Evolutionary conservation across 2,113 vertebrate species (phyloP).

Genomic region (Larimichthys polyactis): DNA sequence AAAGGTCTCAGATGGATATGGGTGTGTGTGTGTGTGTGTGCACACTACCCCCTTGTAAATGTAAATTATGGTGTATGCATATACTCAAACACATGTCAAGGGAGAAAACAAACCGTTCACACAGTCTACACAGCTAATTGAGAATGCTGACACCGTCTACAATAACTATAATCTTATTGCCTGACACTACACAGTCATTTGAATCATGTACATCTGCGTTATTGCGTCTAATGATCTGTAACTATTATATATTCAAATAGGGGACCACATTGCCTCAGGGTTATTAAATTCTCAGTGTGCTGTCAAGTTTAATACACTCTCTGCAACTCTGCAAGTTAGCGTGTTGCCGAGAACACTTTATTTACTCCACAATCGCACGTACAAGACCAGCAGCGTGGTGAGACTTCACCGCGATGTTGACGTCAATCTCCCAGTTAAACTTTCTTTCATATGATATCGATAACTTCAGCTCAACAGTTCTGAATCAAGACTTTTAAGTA

Average conservation of each 20-base stretch:
- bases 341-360: too few relatives aligned
- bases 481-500: neutral
- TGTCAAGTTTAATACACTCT: neutral
- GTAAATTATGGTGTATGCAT: neutral
- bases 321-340: too few relatives aligned
- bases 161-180: neutral
- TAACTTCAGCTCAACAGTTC: neutral
- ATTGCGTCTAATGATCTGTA: neutral
- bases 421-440: neutral
- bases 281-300: neutral
- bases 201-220: neutral
- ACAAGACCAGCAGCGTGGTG: too few relatives aligned
- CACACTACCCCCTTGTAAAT: neutral
- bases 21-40: neutral
- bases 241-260: neutral
- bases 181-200: neutral
- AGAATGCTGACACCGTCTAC: too few relatives aligned
- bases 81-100: neutral
- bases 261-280: neutral
- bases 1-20: constrained; percentile 8
- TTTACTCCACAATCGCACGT: too few relatives aligned
- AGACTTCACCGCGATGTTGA: neutral
- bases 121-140: too few relatives aligned
- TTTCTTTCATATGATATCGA: neutral
- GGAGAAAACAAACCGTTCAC: neutral